These are phyloP conservation scores for Oceanodroma tethys DNA, from an alignment of 2,113 vertebrate genomes.

Conservation along the genomic window DNA sequence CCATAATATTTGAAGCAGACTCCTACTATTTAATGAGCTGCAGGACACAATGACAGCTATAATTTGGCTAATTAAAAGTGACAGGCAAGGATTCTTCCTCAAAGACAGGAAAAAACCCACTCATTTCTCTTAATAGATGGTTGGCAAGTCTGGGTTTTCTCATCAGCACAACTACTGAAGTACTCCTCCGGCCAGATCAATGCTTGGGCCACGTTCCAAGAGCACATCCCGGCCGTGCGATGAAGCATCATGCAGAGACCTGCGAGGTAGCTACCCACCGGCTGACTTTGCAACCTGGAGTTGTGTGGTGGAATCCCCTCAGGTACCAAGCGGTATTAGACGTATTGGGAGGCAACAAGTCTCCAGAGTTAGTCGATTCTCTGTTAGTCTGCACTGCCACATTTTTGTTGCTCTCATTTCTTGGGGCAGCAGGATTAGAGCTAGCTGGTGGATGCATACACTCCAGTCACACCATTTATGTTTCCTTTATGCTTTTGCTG, in stretches of 20 bases:
- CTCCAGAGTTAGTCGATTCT: rapidly evolving
- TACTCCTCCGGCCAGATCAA: background rate
- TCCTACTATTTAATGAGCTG: constrained; percentile 3
- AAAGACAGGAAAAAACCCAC: background rate
- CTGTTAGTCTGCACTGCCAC: background rate
- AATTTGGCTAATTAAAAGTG: constrained; percentile 12
- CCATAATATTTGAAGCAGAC: background rate
- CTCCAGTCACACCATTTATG: background rate
- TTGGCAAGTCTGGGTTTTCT: background rate
- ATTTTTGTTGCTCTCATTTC: background rate
- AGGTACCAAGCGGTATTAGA: background rate
- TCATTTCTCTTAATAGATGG: background rate
- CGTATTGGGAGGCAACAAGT: background rate
- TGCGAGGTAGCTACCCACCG: rapidly evolving
- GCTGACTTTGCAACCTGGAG: background rate
- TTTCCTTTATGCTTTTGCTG: background rate
- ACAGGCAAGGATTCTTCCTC: background rate
- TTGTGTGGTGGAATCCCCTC: background rate
- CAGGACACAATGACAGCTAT: background rate
- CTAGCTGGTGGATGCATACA: rapidly evolving
- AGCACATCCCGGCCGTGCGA: rapidly evolving
- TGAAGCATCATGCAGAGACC: background rate
- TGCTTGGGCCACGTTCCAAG: background rate
- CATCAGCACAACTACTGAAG: background rate
- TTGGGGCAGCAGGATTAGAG: background rate